These are phyloP conservation scores for Galagoides demidoff DNA, from an alignment of 2,797 vertebrate genomes.

Conservation along the genomic window DNA sequence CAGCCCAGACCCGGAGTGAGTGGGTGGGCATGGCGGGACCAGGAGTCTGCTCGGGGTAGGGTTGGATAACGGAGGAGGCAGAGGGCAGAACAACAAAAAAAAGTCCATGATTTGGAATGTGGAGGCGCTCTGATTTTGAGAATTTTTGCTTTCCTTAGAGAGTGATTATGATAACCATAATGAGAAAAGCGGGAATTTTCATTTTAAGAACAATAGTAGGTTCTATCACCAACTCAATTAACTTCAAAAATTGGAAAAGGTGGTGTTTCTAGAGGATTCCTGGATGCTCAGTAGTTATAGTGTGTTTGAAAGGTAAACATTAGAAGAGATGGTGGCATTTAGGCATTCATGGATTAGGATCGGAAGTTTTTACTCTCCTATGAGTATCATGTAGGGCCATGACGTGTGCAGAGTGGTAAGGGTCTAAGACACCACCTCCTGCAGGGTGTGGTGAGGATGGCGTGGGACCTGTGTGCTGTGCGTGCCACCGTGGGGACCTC, in stretches of 20 bases:
- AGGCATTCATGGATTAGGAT: neutral
- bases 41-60: too few species aligned
- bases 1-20: neutral
- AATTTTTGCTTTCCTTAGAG: neutral
- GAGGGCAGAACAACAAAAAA: neutral
- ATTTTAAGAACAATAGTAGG: neutral
- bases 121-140: neutral
- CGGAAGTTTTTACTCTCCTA: neutral
- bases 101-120: neutral
- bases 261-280: neutral
- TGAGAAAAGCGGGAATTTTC: neutral
- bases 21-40: neutral
- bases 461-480: fast-evolving
- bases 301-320: neutral
- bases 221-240: neutral
- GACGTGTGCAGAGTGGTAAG: neutral
- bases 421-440: neutral
- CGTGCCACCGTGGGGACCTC: fast-evolving
- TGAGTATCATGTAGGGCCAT: neutral
- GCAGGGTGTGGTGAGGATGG: neutral
- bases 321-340: neutral
- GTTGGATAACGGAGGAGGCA: neutral
- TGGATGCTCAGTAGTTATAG: neutral
- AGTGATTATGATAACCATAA: neutral
- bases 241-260: neutral